Evolutionary conservation across 2,113 vertebrate species (phyloP).

Genomic region (Australoheros scitulus): DNA sequence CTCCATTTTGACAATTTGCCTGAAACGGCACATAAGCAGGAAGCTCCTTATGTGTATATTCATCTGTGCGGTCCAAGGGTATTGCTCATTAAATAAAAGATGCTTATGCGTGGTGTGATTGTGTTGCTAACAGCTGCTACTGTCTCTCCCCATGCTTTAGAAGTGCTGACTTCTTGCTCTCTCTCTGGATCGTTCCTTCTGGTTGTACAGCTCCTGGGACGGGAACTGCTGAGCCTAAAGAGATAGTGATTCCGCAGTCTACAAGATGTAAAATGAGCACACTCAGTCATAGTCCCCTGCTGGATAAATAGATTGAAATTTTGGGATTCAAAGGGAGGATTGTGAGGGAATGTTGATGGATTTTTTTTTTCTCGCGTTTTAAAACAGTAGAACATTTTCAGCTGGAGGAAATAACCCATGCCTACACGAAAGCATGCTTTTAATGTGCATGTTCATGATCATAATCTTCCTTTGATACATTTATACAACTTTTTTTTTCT

Average conservation of each 20-base stretch:
- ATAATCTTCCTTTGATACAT: background rate
- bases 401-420: background rate
- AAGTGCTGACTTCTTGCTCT: slow-evolving; percentile 50
- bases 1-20: slow-evolving; percentile 54
- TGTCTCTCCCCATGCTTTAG: slow-evolving; percentile 41
- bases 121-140: slow-evolving; percentile 62
- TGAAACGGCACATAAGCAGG: slow-evolving; percentile 30
- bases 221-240: slow-evolving; percentile 65
- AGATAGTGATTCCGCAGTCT: slow-evolving; percentile 61
- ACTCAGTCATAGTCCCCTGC: slow-evolving; percentile 50
- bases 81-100: slow-evolving; percentile 67
- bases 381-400: background rate
- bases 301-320: slow-evolving; percentile 50
- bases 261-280: slow-evolving; percentile 65
- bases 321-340: slow-evolving; percentile 38
- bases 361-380: background rate
- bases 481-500: background rate
- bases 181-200: slow-evolving; percentile 38
- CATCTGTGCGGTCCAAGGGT: slow-evolving; percentile 46
- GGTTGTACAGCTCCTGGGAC: slow-evolving; percentile 48
- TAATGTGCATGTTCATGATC: background rate
- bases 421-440: background rate
- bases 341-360: slow-evolving; percentile 21
- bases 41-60: slow-evolving; percentile 40
- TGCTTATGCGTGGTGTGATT: slow-evolving; percentile 50